A percentile compares a stretch with the other conserved stretches of the same genome.
These are phyloP conservation scores for Macrotrachela quadricornifera DNA, from an alignment of 1,140 invertebrate species.

Conservation along the genomic window DNA sequence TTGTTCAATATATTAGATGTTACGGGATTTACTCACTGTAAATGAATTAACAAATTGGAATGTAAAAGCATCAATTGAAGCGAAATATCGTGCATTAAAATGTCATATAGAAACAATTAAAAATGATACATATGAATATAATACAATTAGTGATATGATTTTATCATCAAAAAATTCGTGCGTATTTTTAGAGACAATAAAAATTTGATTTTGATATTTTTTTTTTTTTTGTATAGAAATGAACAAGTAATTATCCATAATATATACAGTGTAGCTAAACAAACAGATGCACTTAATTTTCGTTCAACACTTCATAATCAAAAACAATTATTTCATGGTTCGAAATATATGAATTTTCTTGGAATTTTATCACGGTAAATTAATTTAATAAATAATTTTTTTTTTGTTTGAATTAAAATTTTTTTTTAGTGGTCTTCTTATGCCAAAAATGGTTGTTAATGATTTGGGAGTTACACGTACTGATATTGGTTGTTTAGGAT, in stretches of 20 bases:
- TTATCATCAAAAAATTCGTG: neutral
- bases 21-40: slow-evolving; percentile 21
- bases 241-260: slow-evolving; percentile 13
- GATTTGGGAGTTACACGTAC: slow-evolving; percentile 19
- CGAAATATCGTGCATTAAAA: slow-evolving; percentile 20
- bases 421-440: slow-evolving; percentile 15
- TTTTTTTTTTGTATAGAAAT: slow-evolving; percentile 8
- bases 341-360: slow-evolving; percentile 20
- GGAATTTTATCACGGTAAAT: slow-evolving; percentile 22
- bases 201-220: neutral
- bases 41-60: slow-evolving; percentile 21
- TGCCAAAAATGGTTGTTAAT: slow-evolving; percentile 18
- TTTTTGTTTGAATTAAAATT: too few species aligned
- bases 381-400: too few species aligned
- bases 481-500: slow-evolving; percentile 23
- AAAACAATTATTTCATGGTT: slow-evolving; percentile 20
- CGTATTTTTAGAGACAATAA: neutral
- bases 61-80: slow-evolving; percentile 12
- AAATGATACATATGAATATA: slow-evolving; percentile 7
- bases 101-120: slow-evolving; percentile 15
- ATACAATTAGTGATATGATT: slow-evolving; percentile 12
- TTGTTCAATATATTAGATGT: slow-evolving; percentile 16
- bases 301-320: slow-evolving; percentile 8
- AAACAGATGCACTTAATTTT: slow-evolving; percentile 16
- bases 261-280: slow-evolving; percentile 16